These are phyloP conservation scores for Pogonocichla stellata DNA, from an alignment of 2,113 vertebrate genomes.

Conservation along the genomic window DNA sequence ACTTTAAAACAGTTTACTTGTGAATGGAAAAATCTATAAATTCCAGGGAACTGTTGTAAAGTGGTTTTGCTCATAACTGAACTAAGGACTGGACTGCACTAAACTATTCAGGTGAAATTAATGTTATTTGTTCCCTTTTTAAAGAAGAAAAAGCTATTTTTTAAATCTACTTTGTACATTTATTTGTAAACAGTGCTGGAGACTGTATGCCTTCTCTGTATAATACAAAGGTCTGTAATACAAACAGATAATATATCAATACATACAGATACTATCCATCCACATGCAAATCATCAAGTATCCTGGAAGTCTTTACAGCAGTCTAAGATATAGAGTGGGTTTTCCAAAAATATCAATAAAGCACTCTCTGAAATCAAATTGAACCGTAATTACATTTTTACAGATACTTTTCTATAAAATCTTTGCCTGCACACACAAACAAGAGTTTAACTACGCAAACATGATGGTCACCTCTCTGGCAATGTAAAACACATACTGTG, in stretches of 20 bases:
- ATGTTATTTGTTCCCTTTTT: neutral
- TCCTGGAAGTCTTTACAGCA: neutral
- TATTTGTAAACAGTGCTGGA: neutral
- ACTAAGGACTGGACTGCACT: conserved; percentile 16
- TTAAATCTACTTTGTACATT: neutral
- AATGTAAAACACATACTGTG: neutral
- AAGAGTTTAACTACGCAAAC: neutral
- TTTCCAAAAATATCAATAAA: neutral
- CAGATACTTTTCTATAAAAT: neutral
- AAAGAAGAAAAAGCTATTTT: neutral
- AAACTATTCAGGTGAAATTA: conserved; percentile 6
- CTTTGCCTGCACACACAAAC: neutral
- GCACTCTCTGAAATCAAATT: neutral
- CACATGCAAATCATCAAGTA: neutral
- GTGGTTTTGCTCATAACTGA: conserved; percentile 28
- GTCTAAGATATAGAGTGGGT: neutral
- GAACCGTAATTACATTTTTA: neutral
- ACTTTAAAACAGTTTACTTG: conserved; percentile 37
- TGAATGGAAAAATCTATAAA: conserved; percentile 60
- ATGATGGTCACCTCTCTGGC: neutral
- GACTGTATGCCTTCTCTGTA: neutral
- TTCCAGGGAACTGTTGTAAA: conserved; percentile 53
- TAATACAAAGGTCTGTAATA: neutral
- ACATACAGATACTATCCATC: neutral
- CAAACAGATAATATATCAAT: neutral